These are phyloP conservation scores for Drosophila arizonae DNA, from an alignment of 1,140 invertebrate species.

Conservation along the genomic window DNA sequence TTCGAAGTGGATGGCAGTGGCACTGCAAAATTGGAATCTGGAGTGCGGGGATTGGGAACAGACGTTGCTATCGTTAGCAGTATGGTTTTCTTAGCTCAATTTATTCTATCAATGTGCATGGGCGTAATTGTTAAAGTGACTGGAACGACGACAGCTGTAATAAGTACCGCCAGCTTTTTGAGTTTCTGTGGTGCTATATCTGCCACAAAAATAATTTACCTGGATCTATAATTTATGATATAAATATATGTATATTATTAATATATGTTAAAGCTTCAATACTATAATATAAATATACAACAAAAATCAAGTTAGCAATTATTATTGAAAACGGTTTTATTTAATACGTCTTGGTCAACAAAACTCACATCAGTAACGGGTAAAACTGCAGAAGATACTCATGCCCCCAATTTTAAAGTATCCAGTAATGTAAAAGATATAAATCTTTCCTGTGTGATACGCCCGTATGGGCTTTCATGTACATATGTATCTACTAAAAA, in stretches of 20 bases:
- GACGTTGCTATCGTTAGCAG: conserved; percentile 96
- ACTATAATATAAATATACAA: neutral
- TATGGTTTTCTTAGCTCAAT: conserved; percentile 98
- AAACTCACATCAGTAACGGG: no score
- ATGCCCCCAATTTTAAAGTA: no score
- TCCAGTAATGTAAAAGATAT: no score
- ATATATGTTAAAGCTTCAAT: neutral
- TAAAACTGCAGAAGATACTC: no score
- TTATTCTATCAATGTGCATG: conserved; percentile 93
- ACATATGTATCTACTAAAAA: no score
- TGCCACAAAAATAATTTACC: conserved; percentile 94
- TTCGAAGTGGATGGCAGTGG: conserved; percentile 86
- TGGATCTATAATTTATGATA: conserved; percentile 87
- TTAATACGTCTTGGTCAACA: no score
- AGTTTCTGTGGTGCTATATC: conserved; percentile 92
- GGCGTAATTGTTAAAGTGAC: conserved; percentile 91
- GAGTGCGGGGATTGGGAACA: conserved; percentile 93
- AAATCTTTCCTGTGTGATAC: no score
- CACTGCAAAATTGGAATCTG: conserved; percentile 83
- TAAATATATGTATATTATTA: neutral
- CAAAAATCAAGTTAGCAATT: neutral
- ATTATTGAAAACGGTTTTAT: no score
- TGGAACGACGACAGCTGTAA: conserved; percentile 94
- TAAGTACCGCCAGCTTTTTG: conserved; percentile 90
- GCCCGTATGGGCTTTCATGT: no score